Percentiles rank a stretch among this genome's conserved stretches.
phyloP scores from a whole-genome alignment of 2,888 invertebrate species.

The Sminthurides aquaticus region DNA sequence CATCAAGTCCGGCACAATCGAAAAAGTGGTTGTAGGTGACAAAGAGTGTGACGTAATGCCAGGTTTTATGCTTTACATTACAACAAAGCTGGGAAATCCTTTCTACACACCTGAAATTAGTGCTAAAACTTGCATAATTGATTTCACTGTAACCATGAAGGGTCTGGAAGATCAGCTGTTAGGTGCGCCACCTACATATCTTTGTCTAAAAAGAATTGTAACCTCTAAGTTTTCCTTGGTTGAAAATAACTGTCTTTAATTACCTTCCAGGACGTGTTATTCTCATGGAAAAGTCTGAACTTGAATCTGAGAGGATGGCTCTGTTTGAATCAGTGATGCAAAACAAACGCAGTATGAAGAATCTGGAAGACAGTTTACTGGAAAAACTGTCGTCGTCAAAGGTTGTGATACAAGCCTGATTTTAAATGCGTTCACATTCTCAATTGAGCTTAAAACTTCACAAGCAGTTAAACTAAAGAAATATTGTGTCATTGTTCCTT shows the following conservation, averaged over 20 bases:
- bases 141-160: slow-evolving; percentile 94
- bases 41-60: slow-evolving; percentile 96
- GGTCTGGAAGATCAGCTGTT: slow-evolving; percentile 91
- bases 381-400: slow-evolving; percentile 85
- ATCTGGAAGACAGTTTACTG: slow-evolving; percentile 83
- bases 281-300: slow-evolving; percentile 88
- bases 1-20: slow-evolving; percentile 91
- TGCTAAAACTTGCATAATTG: slow-evolving; percentile 92
- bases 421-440: no score
- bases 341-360: slow-evolving; percentile 92
- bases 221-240: no score
- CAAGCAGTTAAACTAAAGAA: no score
- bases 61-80: slow-evolving; percentile 89
- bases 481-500: background rate
- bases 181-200: no score
- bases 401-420: no score
- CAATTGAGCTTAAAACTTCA: no score
- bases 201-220: no score
- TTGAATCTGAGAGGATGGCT: slow-evolving; percentile 87
- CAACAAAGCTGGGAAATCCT: slow-evolving; percentile 92
- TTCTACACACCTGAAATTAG: slow-evolving; percentile 94
- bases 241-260: no score
- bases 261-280: slow-evolving; percentile 76
- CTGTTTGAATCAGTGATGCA: slow-evolving; percentile 92
- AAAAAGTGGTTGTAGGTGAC: slow-evolving; percentile 88